These are phyloP conservation scores for Eciton burchellii DNA, from an alignment of 1,140 invertebrate genomes.

Conservation along the genomic window DNA sequence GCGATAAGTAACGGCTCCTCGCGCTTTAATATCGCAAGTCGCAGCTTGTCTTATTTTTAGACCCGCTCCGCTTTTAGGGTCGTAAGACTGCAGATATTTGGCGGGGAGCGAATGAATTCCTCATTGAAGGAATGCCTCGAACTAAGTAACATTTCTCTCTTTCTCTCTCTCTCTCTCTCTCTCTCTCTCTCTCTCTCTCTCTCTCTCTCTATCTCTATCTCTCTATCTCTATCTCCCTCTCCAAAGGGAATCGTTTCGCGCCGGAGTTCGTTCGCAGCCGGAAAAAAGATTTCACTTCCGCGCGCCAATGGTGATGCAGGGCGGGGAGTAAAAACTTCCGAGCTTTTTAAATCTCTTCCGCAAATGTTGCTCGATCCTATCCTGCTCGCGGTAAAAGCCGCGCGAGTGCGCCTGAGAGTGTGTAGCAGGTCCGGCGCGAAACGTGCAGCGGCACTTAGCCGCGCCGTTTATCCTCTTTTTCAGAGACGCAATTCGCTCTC, in stretches of 20 bases:
- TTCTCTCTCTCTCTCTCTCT: no score
- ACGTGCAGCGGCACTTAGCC: constrained; percentile 41
- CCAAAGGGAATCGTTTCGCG: no score
- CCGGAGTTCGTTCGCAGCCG: no score
- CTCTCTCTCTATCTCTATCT: no score
- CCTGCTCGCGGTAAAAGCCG: constrained; percentile 24
- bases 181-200: no score
- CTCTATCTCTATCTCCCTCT: no score
- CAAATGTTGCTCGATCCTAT: constrained; percentile 21
- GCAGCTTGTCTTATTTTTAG: background rate
- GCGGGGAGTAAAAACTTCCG: background rate
- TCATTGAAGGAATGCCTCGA: no score
- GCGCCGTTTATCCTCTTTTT: constrained; percentile 46
- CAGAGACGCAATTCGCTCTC: constrained; percentile 18
- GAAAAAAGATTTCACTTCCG: background rate
- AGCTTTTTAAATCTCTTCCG: constrained; percentile 26
- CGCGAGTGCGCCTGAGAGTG: constrained; percentile 6
- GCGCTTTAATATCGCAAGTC: constrained; percentile 7
- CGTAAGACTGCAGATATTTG: background rate
- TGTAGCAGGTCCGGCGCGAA: constrained; percentile 4
- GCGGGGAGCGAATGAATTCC: background rate
- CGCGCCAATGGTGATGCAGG: constrained; percentile 3
- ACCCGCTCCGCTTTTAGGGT: background rate
- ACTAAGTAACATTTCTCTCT: no score
- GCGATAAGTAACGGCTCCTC: background rate